Percentiles rank a stretch among this genome's conserved stretches.
These are phyloP conservation scores for Cyrtodaria siliqua DNA, from an alignment of 2,888 invertebrate genomes.

Conservation along the genomic window DNA sequence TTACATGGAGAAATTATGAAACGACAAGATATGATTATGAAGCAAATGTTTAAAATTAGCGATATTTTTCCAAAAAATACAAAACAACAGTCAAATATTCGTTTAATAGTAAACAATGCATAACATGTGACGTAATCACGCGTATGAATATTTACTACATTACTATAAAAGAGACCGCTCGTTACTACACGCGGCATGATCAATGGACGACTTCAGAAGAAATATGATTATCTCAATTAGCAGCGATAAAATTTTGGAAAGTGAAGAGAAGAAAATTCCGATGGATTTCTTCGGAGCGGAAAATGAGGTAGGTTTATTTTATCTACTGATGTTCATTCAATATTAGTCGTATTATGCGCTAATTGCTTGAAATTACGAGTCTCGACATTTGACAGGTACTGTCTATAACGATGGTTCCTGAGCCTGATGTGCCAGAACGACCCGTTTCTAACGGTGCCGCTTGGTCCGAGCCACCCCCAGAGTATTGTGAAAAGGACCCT, in stretches of 20 bases:
- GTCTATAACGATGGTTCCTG: constrained; percentile 31
- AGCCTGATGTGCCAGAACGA: constrained; percentile 21
- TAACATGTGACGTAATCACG: constrained; percentile 6
- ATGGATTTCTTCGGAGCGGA: constrained; percentile 9
- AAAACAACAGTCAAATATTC: no score
- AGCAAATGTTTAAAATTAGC: no score
- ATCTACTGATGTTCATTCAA: constrained; percentile 10
- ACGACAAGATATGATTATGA: no score
- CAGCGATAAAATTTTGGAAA: constrained; percentile 14
- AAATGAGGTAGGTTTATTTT: constrained; percentile 33
- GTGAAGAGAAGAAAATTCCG: constrained; percentile 23
- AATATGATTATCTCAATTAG: constrained; percentile 9
- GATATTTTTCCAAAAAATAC: no score
- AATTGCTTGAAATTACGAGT: constrained; percentile 46
- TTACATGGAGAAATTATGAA: no score
- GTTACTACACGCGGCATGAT: constrained; percentile 28
- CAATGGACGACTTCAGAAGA: constrained; percentile 17
- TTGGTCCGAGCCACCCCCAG: constrained; percentile 29
- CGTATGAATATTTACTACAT: background rate
- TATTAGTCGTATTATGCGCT: background rate
- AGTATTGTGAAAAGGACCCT: constrained; percentile 36
- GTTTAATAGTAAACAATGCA: no score
- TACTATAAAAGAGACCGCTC: constrained; percentile 18
- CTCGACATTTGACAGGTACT: constrained; percentile 52
- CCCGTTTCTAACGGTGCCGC: constrained; percentile 22